Evolutionary conservation across 2,797 vertebrate species (phyloP), one percentile per base, ranked within the genome.

Genomic region (Scomberomorus guttatus): DNA sequence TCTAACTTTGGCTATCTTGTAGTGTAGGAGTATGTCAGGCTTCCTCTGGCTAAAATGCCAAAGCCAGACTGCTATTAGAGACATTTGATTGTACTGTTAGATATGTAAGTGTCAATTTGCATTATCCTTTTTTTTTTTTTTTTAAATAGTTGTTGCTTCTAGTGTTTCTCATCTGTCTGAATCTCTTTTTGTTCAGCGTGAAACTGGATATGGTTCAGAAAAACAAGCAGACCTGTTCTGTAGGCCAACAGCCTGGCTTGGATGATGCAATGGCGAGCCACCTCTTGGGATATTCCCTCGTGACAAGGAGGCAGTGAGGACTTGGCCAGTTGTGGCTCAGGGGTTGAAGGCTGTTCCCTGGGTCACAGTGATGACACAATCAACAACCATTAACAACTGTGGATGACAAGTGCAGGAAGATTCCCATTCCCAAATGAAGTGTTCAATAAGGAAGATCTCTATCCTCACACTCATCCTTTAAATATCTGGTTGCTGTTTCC

Each of bases 161-260:
- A 24, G 17, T 17, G 12, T 37, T 20, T 24, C n/a, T 37, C 13
- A 8, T 18, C 5, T 20, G n/a, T 39, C 29, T 48, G 0, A 13
- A 37, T 24, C 6, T 15, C 11, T 51, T 42, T 0, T 3, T 15
- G 20, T 70, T 27, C n/a, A 46, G 9, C 48, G 6, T 39, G 6
- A 52, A 74, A 29, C 27, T 57, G 32, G 24, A 67, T 13, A 29
- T 13, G 18, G 20, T 6, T 8, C 7, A 29, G 5, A 20, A 24
- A 68, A 9, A 17, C 25, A 63, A 64, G 80, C 95, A 92, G 82
- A 99, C 98, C 98, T 94, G 97, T 98, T 86, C 98, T 96, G 62
- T 96, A 98, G 0, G 96, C 94, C 77, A 99, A 93, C 4, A 99
- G 93, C 2, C 93, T 93, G 80, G 98, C 97, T 83, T 99, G 98